These are phyloP conservation scores for Drosophila leontia DNA, from an alignment of 1,140 invertebrate species.

Conservation along the genomic window DNA sequence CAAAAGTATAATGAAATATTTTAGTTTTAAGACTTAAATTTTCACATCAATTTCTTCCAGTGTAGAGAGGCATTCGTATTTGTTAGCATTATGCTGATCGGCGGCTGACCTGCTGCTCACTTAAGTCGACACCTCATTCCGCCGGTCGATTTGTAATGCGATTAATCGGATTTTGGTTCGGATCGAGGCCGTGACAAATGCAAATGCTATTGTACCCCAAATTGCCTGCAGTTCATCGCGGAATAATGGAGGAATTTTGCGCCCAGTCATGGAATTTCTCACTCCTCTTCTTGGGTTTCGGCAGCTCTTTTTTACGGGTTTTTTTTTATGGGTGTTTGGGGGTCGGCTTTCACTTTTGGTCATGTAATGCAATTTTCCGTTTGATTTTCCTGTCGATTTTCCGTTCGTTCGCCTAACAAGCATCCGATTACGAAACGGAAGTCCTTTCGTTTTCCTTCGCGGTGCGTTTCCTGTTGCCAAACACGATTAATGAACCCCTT, in stretches of 20 bases:
- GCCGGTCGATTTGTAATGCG: slow-evolving; percentile 57
- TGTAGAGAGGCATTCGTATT: slow-evolving; percentile 38
- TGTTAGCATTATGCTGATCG: slow-evolving; percentile 71
- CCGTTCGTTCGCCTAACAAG: slow-evolving; percentile 27
- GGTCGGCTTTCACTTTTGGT: slow-evolving; percentile 76
- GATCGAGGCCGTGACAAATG: slow-evolving; percentile 64
- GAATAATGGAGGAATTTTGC: slow-evolving; percentile 4
- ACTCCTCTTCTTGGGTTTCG: slow-evolving; percentile 1
- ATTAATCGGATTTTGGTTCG: slow-evolving; percentile 54
- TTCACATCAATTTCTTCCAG: background rate
- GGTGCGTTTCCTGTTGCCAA: slow-evolving; percentile 68
- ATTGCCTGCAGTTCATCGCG: slow-evolving; percentile 63
- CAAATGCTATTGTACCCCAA: slow-evolving; percentile 68
- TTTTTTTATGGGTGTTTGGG: background rate
- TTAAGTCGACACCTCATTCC: slow-evolving; percentile 81
- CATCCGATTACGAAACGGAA: slow-evolving; percentile 71
- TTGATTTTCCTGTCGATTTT: slow-evolving; percentile 54
- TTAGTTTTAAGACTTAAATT: too few relatives aligned
- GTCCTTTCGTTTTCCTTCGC: slow-evolving; percentile 79
- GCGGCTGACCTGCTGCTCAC: slow-evolving; percentile 54
- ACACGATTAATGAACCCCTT: slow-evolving; percentile 74
- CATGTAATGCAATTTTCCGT: slow-evolving; percentile 46
- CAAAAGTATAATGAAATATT: too few relatives aligned
- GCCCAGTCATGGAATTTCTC: background rate
- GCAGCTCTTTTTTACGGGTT: background rate